A percentile compares a stretch with the other conserved stretches of the same genome.
Evolutionary conservation across 2,797 vertebrate species (phyloP).

Genomic region (Mallotus villosus): DNA sequence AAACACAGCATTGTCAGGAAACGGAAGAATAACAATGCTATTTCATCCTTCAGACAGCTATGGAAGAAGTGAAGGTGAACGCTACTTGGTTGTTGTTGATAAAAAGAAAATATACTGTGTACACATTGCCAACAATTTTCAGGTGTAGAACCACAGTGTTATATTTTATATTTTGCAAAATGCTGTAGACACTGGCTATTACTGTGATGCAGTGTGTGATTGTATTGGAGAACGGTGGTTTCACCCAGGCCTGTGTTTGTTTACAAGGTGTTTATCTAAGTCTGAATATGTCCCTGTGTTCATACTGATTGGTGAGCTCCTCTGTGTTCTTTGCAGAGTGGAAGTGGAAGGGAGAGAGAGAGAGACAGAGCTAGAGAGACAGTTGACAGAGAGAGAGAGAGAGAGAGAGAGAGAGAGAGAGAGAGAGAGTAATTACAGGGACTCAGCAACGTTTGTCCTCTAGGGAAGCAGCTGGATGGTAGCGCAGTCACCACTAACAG

Average conservation of each 20-base stretch:
- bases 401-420: background rate
- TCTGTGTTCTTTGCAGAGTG: background rate
- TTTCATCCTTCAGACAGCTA: background rate
- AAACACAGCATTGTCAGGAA: conserved; percentile 48
- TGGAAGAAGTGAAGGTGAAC: no score
- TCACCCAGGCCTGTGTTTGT: background rate
- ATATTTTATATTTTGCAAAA: background rate
- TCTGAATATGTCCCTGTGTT: background rate
- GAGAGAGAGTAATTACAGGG: conserved; percentile 4
- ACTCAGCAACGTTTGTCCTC: background rate
- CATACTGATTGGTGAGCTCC: background rate
- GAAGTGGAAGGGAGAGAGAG: background rate
- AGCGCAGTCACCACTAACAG: background rate
- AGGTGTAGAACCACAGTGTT: background rate
- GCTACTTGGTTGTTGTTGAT: background rate
- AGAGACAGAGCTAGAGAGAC: background rate
- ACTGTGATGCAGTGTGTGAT: background rate
- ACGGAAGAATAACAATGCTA: conserved; percentile 34
- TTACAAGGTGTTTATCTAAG: background rate
- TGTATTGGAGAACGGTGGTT: background rate
- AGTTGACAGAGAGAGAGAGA: background rate
- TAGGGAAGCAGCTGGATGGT: conserved; percentile 8
- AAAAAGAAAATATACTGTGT: background rate
- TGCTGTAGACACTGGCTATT: background rate
- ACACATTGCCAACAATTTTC: background rate